phyloP scores from a whole-genome alignment of 2,888 invertebrate genomes.

The Drosophila paramelanica region DNA sequence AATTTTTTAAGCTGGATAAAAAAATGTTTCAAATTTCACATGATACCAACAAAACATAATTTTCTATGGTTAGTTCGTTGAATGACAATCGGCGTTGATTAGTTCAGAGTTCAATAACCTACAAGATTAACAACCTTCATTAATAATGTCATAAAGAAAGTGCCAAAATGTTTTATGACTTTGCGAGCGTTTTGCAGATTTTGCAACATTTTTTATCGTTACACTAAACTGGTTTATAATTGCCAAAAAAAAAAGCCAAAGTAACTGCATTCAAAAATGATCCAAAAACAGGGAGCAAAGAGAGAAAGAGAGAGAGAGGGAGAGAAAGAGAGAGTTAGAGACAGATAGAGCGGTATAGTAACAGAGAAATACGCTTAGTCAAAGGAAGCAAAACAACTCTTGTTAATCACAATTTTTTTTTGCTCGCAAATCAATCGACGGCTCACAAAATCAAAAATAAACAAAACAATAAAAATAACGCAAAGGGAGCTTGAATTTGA shows the following conservation, averaged over 20 bases:
- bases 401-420: conserved; percentile 9
- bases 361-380: conserved; percentile 26
- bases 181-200: conserved; percentile 51
- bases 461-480: conserved; percentile 6
- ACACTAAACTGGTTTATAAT: conserved; percentile 71
- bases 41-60: background rate
- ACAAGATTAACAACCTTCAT: conserved; percentile 34
- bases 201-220: conserved; percentile 51
- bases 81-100: conserved; percentile 21
- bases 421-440: conserved; percentile 27
- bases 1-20: too few species aligned
- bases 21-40: too few species aligned
- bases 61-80: conserved; percentile 1
- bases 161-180: conserved; percentile 60
- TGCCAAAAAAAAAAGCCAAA: conserved; percentile 37
- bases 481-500: conserved; percentile 1
- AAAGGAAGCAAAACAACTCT: conserved; percentile 23
- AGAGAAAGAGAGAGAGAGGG: background rate
- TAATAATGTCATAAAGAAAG: conserved; percentile 61
- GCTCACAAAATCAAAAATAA: conserved; percentile 5
- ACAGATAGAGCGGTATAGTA: background rate
- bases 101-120: conserved; percentile 64
- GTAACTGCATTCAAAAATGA: conserved; percentile 35
- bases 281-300: background rate
- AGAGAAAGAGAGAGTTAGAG: too few species aligned